Evolutionary conservation across 2,113 vertebrate genomes (phyloP).

Genomic region (Oncorhynchus clarkii): DNA sequence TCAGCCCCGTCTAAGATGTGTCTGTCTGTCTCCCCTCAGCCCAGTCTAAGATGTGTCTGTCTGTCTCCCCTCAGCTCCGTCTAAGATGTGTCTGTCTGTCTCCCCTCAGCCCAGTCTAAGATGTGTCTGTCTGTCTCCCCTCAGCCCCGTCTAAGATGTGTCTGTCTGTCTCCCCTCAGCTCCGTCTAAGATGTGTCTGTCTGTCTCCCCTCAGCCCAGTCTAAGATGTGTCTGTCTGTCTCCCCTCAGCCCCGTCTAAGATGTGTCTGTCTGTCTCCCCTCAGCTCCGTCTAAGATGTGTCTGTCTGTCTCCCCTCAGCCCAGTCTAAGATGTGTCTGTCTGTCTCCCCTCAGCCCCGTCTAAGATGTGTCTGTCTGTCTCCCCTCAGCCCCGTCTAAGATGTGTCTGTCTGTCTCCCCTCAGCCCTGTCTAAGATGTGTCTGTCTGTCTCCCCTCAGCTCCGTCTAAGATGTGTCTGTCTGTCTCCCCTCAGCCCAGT

Average conservation of each 20-base stretch:
- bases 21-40: slow-evolving; percentile 58
- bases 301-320: slow-evolving; percentile 58
- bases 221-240: not conserved
- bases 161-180: slow-evolving; percentile 58
- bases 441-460: slow-evolving; percentile 58
- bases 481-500: no score
- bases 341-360: no score
- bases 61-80: no score
- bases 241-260: slow-evolving; percentile 58
- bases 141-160: not conserved
- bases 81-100: not conserved
- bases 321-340: no score
- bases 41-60: no score
- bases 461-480: no score
- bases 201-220: no score
- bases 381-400: slow-evolving; percentile 58
- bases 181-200: no score
- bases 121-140: no score
- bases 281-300: not conserved
- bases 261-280: no score
- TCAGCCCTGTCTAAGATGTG: not conserved
- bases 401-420: no score
- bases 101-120: slow-evolving; percentile 57
- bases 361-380: not conserved
- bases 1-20: not conserved